Conservation (phyloP, 2,113 vertebrate genomes). For the Tichodroma muraria region DNA sequence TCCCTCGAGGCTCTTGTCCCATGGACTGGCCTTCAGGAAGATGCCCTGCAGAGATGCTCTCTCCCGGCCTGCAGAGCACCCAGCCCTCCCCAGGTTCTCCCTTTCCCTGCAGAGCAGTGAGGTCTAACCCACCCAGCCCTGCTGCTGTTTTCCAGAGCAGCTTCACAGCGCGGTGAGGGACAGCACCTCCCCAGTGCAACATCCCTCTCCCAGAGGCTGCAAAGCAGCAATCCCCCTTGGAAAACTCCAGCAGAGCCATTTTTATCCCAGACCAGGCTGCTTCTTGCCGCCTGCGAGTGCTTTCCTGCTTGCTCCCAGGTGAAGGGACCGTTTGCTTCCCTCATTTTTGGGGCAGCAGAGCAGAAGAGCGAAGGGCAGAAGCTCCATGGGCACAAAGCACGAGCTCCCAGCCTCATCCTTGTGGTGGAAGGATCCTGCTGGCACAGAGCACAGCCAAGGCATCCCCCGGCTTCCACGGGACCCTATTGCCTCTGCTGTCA, state of each 20-base stretch:
- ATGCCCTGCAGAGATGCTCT: background rate
- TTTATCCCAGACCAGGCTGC: background rate
- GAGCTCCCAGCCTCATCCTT: background rate
- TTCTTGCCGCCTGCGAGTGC: background rate
- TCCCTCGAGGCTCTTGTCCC: background rate
- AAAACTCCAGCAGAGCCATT: background rate
- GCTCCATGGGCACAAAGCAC: fast-evolving
- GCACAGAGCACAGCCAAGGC: background rate
- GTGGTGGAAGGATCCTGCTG: background rate
- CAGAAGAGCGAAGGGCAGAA: background rate
- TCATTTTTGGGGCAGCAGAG: background rate
- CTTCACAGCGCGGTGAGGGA: fast-evolving
- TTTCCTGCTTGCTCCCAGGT: background rate
- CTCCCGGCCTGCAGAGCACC: background rate
- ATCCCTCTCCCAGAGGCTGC: background rate
- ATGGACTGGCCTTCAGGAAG: background rate
- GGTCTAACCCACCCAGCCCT: background rate
- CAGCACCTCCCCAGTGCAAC: background rate
- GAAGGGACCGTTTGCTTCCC: background rate
- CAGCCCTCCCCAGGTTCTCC: background rate
- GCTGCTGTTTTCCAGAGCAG: background rate
- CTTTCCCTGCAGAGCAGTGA: background rate
- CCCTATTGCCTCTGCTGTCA: background rate
- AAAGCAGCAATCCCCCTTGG: background rate
- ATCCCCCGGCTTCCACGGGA: background rate